phyloP scores from a whole-genome alignment of 2,888 invertebrate genomes.

The Drosophila sordidula region DNA sequence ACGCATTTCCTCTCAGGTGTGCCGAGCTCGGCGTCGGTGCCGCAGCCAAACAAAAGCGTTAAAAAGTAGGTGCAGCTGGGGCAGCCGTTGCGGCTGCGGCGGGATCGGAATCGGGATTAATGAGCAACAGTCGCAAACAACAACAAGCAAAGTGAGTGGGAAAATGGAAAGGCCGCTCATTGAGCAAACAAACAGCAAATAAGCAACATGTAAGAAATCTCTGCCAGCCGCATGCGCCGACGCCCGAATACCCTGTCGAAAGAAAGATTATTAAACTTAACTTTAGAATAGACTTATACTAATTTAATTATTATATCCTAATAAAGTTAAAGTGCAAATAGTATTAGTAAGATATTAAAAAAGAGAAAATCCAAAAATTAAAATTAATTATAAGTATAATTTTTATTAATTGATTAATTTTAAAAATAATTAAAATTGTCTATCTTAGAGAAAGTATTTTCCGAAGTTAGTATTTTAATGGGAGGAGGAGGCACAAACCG shows the following conservation, averaged over 20 bases:
- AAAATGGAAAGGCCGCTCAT: conserved; percentile 56
- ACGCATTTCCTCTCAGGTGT: conserved; percentile 79
- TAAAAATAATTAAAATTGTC: no score
- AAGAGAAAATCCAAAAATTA: no score
- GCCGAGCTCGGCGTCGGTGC: conserved; percentile 43
- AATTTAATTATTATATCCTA: no score
- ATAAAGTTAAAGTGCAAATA: no score
- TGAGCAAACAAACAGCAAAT: conserved; percentile 64
- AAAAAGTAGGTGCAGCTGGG: conserved; percentile 76
- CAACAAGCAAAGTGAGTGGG: conserved; percentile 65
- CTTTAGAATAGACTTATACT: not conserved
- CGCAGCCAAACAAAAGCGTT: conserved; percentile 69
- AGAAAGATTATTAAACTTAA: not conserved
- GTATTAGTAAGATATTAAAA: no score
- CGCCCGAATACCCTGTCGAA: conserved; percentile 26
- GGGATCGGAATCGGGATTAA: conserved; percentile 72
- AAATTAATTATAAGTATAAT: no score
- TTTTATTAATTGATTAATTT: no score
- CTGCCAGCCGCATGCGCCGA: not conserved
- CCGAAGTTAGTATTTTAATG: no score
- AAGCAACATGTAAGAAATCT: conserved; percentile 50
- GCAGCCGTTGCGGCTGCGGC: conserved; percentile 37
- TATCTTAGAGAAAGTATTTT: no score
- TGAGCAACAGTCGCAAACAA: conserved; percentile 70
- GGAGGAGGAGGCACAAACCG: no score